These are phyloP conservation scores for Ptilonorhynchus violaceus DNA, from an alignment of 2,113 vertebrate species.

Conservation along the genomic window DNA sequence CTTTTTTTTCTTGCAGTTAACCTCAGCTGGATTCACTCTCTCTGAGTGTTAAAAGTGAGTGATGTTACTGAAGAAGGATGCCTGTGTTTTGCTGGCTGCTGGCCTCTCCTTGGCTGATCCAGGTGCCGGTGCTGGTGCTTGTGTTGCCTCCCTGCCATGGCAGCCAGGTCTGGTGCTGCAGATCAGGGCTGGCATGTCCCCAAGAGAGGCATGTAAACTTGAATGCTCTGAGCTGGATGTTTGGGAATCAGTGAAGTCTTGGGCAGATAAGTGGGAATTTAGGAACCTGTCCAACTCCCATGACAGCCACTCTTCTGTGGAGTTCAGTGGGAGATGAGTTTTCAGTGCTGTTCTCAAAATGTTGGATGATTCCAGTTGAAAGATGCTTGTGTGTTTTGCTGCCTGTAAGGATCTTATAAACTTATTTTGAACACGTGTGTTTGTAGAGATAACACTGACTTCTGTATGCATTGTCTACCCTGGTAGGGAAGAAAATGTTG, in stretches of 20 bases:
- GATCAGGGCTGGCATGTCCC: neutral
- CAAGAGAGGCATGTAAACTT: accelerated
- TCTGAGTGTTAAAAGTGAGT: neutral
- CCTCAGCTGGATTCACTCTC: neutral
- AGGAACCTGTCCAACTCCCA: neutral
- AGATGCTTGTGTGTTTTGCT: neutral
- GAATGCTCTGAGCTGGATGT: neutral
- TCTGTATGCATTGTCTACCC: neutral
- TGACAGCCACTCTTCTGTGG: neutral
- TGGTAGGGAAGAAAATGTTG: neutral
- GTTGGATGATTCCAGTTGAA: neutral
- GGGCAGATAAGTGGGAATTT: neutral
- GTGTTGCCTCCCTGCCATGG: accelerated
- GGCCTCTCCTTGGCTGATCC: neutral
- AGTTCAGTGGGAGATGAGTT: neutral
- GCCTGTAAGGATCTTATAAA: neutral
- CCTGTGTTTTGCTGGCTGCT: neutral
- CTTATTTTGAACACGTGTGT: neutral
- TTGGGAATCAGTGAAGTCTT: neutral
- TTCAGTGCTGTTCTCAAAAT: neutral
- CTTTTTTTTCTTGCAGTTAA: neutral
- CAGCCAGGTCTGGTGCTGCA: neutral
- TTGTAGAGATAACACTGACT: neutral
- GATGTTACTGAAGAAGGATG: neutral
- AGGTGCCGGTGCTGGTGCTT: neutral